Conservation (phyloP, 2,113 vertebrate genomes). For the Ochotona curzoniae region DNA sequence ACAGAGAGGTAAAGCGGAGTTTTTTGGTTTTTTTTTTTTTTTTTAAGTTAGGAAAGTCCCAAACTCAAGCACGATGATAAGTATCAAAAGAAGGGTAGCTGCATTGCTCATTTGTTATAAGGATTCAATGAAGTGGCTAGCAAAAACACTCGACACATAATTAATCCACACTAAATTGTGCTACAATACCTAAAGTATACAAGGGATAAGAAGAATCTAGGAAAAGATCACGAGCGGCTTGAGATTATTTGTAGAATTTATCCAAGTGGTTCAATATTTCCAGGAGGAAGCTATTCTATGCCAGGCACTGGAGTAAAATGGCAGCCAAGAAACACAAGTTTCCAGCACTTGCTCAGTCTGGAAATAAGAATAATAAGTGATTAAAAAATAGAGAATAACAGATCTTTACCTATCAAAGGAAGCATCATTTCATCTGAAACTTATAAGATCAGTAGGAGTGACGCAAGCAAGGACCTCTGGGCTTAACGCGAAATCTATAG, state of each 20-base stretch:
- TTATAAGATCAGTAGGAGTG: neutral
- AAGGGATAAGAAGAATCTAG: neutral
- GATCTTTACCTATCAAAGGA: neutral
- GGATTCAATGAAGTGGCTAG: neutral
- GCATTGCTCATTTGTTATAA: neutral
- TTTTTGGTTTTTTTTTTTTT: neutral
- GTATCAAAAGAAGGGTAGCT: neutral
- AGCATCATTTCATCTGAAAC: neutral
- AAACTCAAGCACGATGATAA: neutral
- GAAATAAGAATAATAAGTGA: neutral
- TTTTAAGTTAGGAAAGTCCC: neutral
- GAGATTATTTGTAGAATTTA: neutral
- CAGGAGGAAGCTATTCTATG: neutral
- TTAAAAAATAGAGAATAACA: neutral
- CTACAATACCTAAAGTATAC: conserved; percentile 20
- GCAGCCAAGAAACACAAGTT: neutral
- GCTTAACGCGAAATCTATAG: neutral
- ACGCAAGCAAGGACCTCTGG: neutral
- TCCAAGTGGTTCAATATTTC: neutral
- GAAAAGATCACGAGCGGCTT: neutral
- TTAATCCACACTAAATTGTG: neutral
- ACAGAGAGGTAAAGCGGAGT: neutral
- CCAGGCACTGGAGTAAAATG: neutral
- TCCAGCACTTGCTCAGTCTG: neutral
- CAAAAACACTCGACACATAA: neutral